Evolutionary conservation across 2,113 vertebrate species (phyloP), one percentile per base, ranked within the genome.

Genomic region (Myotis lucifugus): DNA sequence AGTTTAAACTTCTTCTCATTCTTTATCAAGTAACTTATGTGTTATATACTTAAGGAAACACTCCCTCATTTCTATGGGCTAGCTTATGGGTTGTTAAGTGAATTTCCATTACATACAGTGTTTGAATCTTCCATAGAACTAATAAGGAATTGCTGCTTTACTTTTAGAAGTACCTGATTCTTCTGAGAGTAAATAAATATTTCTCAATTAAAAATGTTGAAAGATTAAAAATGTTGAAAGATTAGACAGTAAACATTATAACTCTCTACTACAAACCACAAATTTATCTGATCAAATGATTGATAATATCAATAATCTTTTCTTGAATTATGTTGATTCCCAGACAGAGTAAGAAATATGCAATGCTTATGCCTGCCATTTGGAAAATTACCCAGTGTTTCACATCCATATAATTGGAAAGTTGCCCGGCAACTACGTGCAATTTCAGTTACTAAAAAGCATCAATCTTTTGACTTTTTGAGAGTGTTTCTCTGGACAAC

Each of bases 381-480:
- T 87, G n/a, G 23, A 94, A 90, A 76, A 59, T 90, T 84, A 56
- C 27, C 23, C 32, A 56, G 19, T 37, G 12, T 48, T 23, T 13
- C 40, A 88, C 34, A 40, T 67, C 74, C 19, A 77, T 84, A 21
- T 86, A 91, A 85, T 70, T 72, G 78, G 32, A 93, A 91, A 76
- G 12, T 85, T 90, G 91, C 84, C 59, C 29, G 32, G 89, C 12
- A 93, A 70, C 27, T 29, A 14, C 25, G 5, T 91, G 6, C 29
- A 81, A 82, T 96, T 95, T 76, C 32, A 92, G 3, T 95, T 90
- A 90, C 79, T 91, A 73, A 66, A 93, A 88, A 79, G 5, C 69
- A 87, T 86, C 54, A 67, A 2, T 93, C 56, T 82, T 79, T 12
- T n/a, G 77, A 91, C 34, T 84, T 90, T 73, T 76, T 76, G 10